Percentiles rank a stretch among this genome's conserved stretches.
Evolutionary conservation across 2,888 invertebrate genomes (phyloP).

Genomic region (Aproaerema taeniolella): DNA sequence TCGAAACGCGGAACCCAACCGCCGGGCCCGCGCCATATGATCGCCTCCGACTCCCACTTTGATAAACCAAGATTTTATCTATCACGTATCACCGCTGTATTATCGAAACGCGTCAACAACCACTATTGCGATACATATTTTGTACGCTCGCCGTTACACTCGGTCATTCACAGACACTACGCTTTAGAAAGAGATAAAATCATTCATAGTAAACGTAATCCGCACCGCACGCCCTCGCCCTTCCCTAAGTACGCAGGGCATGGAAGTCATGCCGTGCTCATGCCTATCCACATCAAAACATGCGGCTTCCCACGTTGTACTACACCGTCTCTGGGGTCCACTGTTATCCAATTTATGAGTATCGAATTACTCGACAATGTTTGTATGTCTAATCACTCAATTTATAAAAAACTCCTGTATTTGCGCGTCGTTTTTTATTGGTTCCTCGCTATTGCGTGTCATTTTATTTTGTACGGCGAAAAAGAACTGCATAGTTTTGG

Average conservation of each 20-base stretch:
- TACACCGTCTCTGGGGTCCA: slow-evolving; percentile 38
- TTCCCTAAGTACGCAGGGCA: slow-evolving; percentile 74
- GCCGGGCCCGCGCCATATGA: slow-evolving; percentile 49
- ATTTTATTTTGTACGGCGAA: slow-evolving; percentile 67
- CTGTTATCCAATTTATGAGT: slow-evolving; percentile 34
- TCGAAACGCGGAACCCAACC: slow-evolving; percentile 41
- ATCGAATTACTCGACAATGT: slow-evolving; percentile 45
- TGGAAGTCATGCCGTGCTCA: slow-evolving; percentile 75
- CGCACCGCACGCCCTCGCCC: slow-evolving; percentile 62
- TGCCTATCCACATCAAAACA: slow-evolving; percentile 70
- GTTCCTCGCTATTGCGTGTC: slow-evolving; percentile 73
- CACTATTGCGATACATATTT: slow-evolving; percentile 70
- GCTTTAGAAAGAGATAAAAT: slow-evolving; percentile 77
- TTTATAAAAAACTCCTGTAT: slow-evolving; percentile 60
- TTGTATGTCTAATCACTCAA: slow-evolving; percentile 51
- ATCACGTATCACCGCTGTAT: slow-evolving; percentile 39
- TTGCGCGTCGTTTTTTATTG: slow-evolving; percentile 72
- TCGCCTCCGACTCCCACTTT: slow-evolving; percentile 32
- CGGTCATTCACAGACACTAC: slow-evolving; percentile 74
- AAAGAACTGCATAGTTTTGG: slow-evolving; percentile 38
- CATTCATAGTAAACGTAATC: slow-evolving; percentile 77
- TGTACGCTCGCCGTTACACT: slow-evolving; percentile 73
- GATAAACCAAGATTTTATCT: slow-evolving; percentile 51
- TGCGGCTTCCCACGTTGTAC: slow-evolving; percentile 41
- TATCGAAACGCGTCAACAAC: slow-evolving; percentile 71